Percentiles rank a stretch among this genome's conserved stretches.
Conservation (phyloP, 92 coral and sea anemone species). For the Porites lobata region DNA sequence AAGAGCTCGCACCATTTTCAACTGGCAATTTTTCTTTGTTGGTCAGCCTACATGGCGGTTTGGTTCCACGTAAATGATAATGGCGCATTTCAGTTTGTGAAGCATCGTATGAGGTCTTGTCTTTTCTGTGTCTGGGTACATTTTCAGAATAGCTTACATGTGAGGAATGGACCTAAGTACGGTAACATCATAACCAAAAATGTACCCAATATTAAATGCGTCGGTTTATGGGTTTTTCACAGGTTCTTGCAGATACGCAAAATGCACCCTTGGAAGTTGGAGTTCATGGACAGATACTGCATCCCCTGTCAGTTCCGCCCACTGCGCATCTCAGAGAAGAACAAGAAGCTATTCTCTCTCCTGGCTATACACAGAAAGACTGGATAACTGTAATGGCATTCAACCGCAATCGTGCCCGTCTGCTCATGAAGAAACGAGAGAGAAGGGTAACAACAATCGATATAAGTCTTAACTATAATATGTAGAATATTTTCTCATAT, state of each 20-base stretch:
- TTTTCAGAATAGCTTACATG: no score
- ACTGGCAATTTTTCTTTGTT: no score
- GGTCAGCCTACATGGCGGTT: no score
- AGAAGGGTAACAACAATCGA: slow-evolving; percentile 66
- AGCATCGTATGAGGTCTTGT: no score
- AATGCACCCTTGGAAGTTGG: slow-evolving; percentile 83
- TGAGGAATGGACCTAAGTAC: no score
- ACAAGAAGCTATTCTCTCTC: slow-evolving; percentile 69
- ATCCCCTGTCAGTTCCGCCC: slow-evolving; percentile 72
- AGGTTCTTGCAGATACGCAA: slow-evolving; percentile 91
- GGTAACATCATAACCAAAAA: no score
- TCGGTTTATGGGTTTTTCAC: background rate
- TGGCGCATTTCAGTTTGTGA: no score
- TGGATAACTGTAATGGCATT: slow-evolving; percentile 83
- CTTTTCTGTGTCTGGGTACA: no score
- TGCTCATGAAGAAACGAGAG: slow-evolving; percentile 75
- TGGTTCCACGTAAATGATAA: no score
- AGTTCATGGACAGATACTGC: slow-evolving; percentile 82
- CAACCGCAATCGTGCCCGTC: slow-evolving; percentile 84
- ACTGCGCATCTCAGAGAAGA: slow-evolving; percentile 90
- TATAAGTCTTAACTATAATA: no score
- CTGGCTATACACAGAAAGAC: slow-evolving; percentile 70
- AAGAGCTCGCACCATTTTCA: no score
- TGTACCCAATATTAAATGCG: background rate
- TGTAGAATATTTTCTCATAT: no score